Conservation (phyloP, 2,888 invertebrate genomes). For the Eristalinus sepulchralis region DNA sequence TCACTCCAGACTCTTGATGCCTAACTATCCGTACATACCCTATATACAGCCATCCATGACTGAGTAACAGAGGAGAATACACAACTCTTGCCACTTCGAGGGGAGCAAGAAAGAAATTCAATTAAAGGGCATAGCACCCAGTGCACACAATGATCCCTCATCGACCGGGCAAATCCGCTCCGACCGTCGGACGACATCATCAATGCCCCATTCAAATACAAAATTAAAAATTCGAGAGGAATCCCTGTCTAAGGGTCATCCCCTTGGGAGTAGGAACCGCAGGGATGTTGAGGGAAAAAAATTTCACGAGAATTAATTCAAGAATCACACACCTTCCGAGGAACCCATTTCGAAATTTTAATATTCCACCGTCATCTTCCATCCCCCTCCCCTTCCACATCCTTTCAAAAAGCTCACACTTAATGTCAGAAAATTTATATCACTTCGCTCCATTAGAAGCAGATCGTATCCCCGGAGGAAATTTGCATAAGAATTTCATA, state of each 20-base stretch:
- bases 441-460: constrained; percentile 4
- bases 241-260: not conserved
- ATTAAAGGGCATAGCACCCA: not conserved
- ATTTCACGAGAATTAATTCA: not conserved
- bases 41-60: not conserved
- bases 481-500: constrained; percentile 9
- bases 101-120: not conserved
- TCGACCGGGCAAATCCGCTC: not conserved
- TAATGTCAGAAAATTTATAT: not conserved
- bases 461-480: constrained; percentile 10
- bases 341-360: not conserved
- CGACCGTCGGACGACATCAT: not conserved
- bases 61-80: not conserved
- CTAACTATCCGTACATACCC: too few relatives aligned
- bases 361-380: not conserved
- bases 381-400: too few relatives aligned
- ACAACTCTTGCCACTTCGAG: not conserved
- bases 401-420: too few relatives aligned
- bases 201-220: not conserved
- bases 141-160: not conserved
- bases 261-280: not conserved
- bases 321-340: not conserved
- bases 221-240: not conserved
- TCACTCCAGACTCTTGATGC: too few relatives aligned
- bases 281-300: not conserved